Evolutionary conservation across 2,113 vertebrate species (phyloP), one percentile per base, ranked within the genome.

Genomic region (Thalassarche chlororhynchos): DNA sequence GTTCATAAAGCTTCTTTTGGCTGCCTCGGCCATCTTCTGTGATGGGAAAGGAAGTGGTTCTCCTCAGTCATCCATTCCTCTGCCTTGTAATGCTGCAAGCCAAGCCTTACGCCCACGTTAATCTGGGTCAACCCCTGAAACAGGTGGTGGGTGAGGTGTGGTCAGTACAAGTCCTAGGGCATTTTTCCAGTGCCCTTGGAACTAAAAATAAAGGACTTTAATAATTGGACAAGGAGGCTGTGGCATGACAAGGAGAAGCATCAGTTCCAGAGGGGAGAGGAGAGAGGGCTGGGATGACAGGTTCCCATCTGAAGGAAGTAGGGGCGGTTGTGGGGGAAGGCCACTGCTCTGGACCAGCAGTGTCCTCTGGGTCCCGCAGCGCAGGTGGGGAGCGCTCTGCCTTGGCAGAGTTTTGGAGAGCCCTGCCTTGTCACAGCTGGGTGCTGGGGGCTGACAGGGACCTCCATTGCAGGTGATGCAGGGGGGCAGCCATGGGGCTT

Each of bases 31-130:
- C 61, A 21, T 80, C 38, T 66, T 75, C 55, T 79, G 47, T n/a
- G 60, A 36, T 72, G 5, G 15, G 44, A 78, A 84, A 17, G 16
- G 46, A 88, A 46, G 21, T n/a, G 14, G 46, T 89, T 93, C 70
- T 70, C 42, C 31, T 92, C 3, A 2, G 13, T 40, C 29, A 21
- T 40, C 52, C 1, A 0, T 61, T 69, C 69, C 54, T 86, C 38
- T 78, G 52, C 58, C 36, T 84, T 32, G 8, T 54, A 34, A 46
- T 7, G 14, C 17, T 72, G 62, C 29, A 29, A 58, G 55, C 25
- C 16, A 20, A 55, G 51, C 46, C 76, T 68, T 40, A 42, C 0
- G 1, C 13, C 34, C 1, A 0, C 24, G 24, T 86, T 54, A 55
- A 44, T 72, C 40, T 75, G 47, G 6, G 40, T 76, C 71, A 65